phyloP scores from a whole-genome alignment of 2,113 vertebrate genomes.

The Menidia beryllina region DNA sequence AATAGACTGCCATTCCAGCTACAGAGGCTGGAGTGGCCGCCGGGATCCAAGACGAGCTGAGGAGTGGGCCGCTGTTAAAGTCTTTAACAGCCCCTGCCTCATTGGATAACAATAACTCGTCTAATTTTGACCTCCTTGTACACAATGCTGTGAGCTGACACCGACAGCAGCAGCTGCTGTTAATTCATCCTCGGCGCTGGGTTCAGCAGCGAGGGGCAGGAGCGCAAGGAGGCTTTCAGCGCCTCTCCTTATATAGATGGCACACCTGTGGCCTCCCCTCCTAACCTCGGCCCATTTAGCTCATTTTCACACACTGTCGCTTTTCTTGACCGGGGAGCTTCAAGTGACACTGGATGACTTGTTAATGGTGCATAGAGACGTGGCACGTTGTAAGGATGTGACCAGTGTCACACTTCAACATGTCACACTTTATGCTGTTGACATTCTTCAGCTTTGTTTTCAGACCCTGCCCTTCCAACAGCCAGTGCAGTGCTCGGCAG shows the following conservation, averaged over 20 bases:
- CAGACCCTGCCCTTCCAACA: constrained; percentile 6
- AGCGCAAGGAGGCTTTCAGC: constrained; percentile 33
- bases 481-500: neutral
- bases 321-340: constrained; percentile 52
- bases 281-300: constrained; percentile 30
- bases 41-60: constrained; percentile 59
- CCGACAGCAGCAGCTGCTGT: constrained; percentile 59
- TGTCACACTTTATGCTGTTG: constrained; percentile 54
- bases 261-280: constrained; percentile 22
- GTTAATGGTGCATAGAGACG: constrained; percentile 52
- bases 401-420: constrained; percentile 42
- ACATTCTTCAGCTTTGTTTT: constrained; percentile 42
- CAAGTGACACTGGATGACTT: constrained; percentile 42
- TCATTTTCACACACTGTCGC: constrained; percentile 64
- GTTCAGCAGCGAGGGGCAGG: constrained; percentile 26
- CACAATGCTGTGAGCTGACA: constrained; percentile 45
- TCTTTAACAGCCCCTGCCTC: constrained; percentile 42
- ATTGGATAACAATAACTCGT: constrained; percentile 49
- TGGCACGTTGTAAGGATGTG: constrained; percentile 59
- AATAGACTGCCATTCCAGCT: constrained; percentile 48
- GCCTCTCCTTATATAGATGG: constrained; percentile 58
- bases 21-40: constrained; percentile 71
- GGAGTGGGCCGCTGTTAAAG: constrained; percentile 9
- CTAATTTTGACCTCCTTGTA: constrained; percentile 49
- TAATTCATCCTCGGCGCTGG: constrained; percentile 29